A percentile compares a stretch with the other conserved stretches of the same genome.
These are phyloP conservation scores for Hippocampus barbouri DNA, from an alignment of 2,113 vertebrate genomes.

Conservation along the genomic window DNA sequence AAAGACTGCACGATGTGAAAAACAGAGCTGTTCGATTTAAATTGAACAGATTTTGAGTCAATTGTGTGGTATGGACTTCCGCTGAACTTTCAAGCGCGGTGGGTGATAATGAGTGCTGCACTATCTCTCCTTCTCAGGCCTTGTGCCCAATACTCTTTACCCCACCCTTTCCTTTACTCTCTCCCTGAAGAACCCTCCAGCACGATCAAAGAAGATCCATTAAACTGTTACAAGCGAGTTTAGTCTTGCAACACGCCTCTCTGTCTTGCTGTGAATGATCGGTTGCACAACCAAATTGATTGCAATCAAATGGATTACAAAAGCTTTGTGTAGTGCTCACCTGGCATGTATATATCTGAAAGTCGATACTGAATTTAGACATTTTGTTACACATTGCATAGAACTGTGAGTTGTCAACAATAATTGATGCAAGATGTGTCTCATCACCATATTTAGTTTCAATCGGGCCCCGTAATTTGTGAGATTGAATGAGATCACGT, in stretches of 20 bases:
- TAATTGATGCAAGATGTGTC: too few species aligned
- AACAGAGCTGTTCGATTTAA: constrained; percentile 1
- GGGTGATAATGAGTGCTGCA: constrained; percentile 46
- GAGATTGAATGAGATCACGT: too few species aligned
- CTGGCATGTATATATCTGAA: too few species aligned
- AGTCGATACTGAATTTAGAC: too few species aligned
- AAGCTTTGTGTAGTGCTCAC: too few species aligned
- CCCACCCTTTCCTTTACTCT: background rate
- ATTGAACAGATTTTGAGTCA: background rate
- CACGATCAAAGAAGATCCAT: constrained; percentile 27
- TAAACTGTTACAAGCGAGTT: constrained; percentile 43
- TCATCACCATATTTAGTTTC: too few species aligned
- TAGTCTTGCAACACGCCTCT: constrained; percentile 30
- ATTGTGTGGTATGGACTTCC: constrained; percentile 20
- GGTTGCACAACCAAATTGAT: background rate
- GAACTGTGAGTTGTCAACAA: too few species aligned
- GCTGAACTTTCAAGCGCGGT: constrained; percentile 42
- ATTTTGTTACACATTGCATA: too few species aligned
- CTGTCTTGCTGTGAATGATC: constrained; percentile 9
- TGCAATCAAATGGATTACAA: too few species aligned
- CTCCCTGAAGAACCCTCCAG: constrained; percentile 21
- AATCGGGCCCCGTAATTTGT: too few species aligned
- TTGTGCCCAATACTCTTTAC: constrained; percentile 7
- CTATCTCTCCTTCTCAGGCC: constrained; percentile 54
- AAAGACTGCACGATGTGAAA: background rate